Base-by-base conservation (phyloP, 1,140 invertebrate genomes). In the Drosophila mauritiana region DNA sequence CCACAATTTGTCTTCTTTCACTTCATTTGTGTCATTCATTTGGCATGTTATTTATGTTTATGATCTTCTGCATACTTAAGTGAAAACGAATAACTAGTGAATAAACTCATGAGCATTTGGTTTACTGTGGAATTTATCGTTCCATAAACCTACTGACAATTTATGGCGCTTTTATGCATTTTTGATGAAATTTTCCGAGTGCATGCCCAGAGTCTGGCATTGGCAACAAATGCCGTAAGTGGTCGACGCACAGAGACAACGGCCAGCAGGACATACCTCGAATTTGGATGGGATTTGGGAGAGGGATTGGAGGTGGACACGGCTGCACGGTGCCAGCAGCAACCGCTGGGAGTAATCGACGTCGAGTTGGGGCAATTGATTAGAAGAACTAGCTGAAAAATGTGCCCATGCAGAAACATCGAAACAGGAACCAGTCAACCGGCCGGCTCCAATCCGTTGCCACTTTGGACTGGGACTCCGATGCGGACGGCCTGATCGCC, bases 211-310 rank as follows among this genome's bases (percentile, higher is more conserved):
- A 43, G 46, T 53, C 73, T 65, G 40, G 49, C 73, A 59, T 62
- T 69, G 74, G 78, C 82, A 81, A 81, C 81, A 85, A 85, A 86
- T 81, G 75, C 78, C 67, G 67, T 62, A 76, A 83, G 80, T 77
- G 77, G 37, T 42, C 40, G 62, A 56, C 73, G 57, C 56, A 61
- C 52, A 61, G 45, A 57, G 69, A 78, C 64, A 85, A 74, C 64
- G 39, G 37, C 27, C 46, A 55, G 11, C 34, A 68, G 64, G 61
- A 68, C 48, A 45, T 63, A 27, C 46, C 37, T 46, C 12, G 5
- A 13, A 54, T 45, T 45, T 52, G 37, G 37, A 37, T 20, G 42
- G 17, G n/a, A 27, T 15, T 4, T 12, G 15, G 36, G 15, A 39
- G 34, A 15, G 13, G 2, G 4, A 11, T 1, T 7, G 43, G 43